These are phyloP conservation scores for Cheiracanthium punctorium DNA, from an alignment of 2,888 invertebrate species.

Conservation along the genomic window DNA sequence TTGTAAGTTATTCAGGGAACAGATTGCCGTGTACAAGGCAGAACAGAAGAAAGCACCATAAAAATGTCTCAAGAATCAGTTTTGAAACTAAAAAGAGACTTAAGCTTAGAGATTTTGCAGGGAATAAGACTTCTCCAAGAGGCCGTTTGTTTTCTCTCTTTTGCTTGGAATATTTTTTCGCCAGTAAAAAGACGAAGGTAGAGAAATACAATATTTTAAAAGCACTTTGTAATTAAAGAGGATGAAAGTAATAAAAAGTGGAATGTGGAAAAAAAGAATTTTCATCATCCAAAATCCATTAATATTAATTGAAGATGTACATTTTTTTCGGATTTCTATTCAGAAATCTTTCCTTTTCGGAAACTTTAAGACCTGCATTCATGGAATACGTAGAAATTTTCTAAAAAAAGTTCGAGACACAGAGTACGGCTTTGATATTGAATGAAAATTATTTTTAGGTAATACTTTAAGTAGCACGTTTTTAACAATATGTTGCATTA, in stretches of 20 bases:
- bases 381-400: too few species aligned
- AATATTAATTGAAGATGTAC: conserved; percentile 14
- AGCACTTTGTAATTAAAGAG: conserved; percentile 38
- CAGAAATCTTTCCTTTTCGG: too few species aligned
- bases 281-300: neutral
- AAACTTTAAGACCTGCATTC: too few species aligned
- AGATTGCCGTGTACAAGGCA: neutral
- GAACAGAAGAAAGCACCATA: conserved; percentile 10
- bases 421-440: neutral
- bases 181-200: neutral
- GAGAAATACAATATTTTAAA: conserved; percentile 48
- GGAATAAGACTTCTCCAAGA: neutral
- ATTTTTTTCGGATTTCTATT: neutral
- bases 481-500: neutral
- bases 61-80: neutral
- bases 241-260: neutral
- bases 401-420: neutral
- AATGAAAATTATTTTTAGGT: neutral
- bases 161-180: neutral
- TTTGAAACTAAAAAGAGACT: conserved; percentile 1
- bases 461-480: neutral
- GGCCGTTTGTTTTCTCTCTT: neutral
- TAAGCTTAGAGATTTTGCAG: neutral
- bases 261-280: neutral
- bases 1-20: neutral